Percentiles rank a stretch among this genome's conserved stretches.
Evolutionary conservation across 2,113 vertebrate species (phyloP).

Genomic region (Spea multiplicata): DNA sequence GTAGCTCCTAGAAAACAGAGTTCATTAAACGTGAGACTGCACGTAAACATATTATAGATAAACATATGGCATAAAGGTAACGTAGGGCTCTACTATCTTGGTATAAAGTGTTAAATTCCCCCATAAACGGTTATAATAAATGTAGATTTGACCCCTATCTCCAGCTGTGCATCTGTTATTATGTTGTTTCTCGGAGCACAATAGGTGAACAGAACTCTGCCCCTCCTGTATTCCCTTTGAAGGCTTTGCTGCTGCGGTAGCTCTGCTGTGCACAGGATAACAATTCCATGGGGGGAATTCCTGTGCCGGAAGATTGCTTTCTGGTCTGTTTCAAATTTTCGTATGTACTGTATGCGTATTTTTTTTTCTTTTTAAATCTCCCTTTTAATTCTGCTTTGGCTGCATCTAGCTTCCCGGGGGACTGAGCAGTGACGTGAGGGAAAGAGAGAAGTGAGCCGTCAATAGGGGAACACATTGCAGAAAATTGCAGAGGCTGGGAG

Average conservation of each 20-base stretch:
- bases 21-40: too few relatives aligned
- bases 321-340: conserved; percentile 1
- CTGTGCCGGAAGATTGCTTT: conserved; percentile 4
- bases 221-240: background rate
- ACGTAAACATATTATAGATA: too few relatives aligned
- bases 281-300: conserved; percentile 23
- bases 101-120: too few relatives aligned
- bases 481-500: background rate
- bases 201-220: background rate
- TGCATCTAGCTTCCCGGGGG: conserved; percentile 3
- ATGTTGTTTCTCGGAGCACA: background rate
- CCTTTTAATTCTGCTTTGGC: conserved; percentile 4
- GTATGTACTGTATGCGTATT: background rate
- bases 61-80: too few relatives aligned
- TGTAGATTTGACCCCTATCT: background rate
- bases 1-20: too few relatives aligned
- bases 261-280: background rate
- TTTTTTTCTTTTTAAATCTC: conserved; percentile 1
- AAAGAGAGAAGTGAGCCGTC: background rate
- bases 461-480: background rate
- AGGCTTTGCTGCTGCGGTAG: background rate
- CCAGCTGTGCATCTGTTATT: conserved; percentile 4
- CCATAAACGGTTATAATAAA: too few relatives aligned
- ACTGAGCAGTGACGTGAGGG: background rate
- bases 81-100: too few relatives aligned